Percentiles rank a stretch among this genome's conserved stretches.
These are phyloP conservation scores for Ancistrus triradiatus DNA, from an alignment of 2,113 vertebrate species.

Conservation along the genomic window DNA sequence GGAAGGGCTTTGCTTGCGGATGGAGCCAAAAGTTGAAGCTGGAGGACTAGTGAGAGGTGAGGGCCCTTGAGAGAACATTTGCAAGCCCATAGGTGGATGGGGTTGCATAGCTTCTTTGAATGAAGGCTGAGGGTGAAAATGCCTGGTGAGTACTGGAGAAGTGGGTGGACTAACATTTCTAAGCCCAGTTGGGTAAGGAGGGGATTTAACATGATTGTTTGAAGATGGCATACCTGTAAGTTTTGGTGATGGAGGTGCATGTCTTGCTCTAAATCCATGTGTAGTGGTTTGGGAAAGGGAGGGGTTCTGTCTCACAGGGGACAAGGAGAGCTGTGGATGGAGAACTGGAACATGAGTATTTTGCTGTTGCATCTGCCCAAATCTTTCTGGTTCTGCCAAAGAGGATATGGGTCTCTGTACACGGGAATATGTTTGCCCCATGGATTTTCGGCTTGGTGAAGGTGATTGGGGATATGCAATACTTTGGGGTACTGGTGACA, in stretches of 20 bases:
- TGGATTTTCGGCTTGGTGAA: conserved; percentile 42
- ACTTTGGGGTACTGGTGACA: conserved; percentile 42
- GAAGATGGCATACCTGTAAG: conserved; percentile 61
- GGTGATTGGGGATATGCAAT: conserved; percentile 38
- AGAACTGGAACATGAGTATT: conserved; percentile 21
- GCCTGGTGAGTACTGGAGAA: conserved; percentile 44
- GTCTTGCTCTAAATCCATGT: conserved; percentile 47
- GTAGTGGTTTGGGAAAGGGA: conserved; percentile 58
- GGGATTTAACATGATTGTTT: conserved; percentile 54
- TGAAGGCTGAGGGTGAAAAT: conserved; percentile 55
- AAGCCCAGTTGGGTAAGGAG: conserved; percentile 41
- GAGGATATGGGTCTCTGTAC: conserved; percentile 9
- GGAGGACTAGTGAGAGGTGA: conserved; percentile 58
- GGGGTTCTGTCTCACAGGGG: conserved; percentile 47
- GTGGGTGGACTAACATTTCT: conserved; percentile 41
- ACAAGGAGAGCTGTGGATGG: conserved; percentile 51
- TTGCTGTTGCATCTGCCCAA: conserved; percentile 45
- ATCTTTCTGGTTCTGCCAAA: conserved; percentile 25
- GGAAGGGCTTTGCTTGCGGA: conserved; percentile 53
- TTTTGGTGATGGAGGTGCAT: conserved; percentile 39
- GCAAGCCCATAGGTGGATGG: conserved; percentile 47
- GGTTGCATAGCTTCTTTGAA: conserved; percentile 38
- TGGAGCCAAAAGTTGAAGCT: conserved; percentile 54
- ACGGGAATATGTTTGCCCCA: conserved; percentile 30
- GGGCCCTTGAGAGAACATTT: conserved; percentile 41